phyloP scores from a whole-genome alignment of 2,888 invertebrate genomes.

The Pandemis heparana region DNA sequence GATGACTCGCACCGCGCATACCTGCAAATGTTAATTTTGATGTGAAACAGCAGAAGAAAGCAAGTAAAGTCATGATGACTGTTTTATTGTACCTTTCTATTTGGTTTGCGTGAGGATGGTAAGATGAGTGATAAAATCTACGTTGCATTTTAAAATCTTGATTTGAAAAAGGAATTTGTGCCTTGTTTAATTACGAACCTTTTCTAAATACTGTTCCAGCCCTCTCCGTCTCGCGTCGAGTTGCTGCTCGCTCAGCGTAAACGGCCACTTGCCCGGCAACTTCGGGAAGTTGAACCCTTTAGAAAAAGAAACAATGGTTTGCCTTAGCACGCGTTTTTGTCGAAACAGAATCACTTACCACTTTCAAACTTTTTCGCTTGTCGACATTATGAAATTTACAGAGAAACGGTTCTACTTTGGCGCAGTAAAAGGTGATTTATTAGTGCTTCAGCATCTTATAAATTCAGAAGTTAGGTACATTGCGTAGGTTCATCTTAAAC shows the following conservation, averaged over 20 bases:
- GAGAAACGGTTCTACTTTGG: no score
- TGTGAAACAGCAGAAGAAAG: background rate
- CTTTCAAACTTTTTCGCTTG: no score
- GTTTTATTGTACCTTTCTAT: background rate
- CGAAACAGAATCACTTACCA: no score
- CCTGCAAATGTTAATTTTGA: constrained; percentile 63
- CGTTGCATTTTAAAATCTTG: background rate
- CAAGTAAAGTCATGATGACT: background rate
- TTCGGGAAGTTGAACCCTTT: constrained; percentile 97
- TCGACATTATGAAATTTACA: no score
- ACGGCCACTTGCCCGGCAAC: constrained; percentile 99
- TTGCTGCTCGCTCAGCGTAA: constrained; percentile 98
- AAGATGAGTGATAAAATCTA: background rate
- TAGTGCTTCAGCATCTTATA: no score
- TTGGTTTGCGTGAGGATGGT: background rate
- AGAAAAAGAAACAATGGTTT: constrained; percentile 35
- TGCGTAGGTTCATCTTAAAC: no score
- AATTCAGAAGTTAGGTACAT: no score
- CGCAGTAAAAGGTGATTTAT: no score
- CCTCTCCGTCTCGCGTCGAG: constrained; percentile 97
- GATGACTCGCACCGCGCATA: constrained; percentile 98
- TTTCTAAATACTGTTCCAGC: constrained; percentile 98
- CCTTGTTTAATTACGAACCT: constrained; percentile 71
- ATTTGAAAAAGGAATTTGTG: no score
- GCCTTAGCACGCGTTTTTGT: no score